Evolutionary conservation across 2,888 invertebrate species (phyloP).

Genomic region (Acronicta alni): DNA sequence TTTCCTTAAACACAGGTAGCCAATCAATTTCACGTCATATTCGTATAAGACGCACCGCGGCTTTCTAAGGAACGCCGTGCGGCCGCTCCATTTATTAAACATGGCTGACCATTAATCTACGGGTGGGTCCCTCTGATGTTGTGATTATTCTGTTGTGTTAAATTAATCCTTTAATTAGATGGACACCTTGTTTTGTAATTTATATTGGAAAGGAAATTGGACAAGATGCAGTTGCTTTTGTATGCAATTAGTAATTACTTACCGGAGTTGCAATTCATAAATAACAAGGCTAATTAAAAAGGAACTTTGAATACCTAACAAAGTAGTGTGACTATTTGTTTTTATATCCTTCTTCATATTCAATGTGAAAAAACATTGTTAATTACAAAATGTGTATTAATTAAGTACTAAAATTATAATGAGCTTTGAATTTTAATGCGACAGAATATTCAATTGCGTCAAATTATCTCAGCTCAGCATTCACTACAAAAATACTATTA

Average conservation of each 20-base stretch:
- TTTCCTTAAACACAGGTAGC: slow-evolving; percentile 4
- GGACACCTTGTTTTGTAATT: slow-evolving; percentile 46
- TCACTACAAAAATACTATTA: not conserved
- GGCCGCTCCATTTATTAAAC: slow-evolving; percentile 65
- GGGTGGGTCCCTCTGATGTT: slow-evolving; percentile 65
- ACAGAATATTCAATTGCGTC: too few relatives aligned
- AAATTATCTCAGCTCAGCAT: too few relatives aligned
- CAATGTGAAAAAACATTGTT: not conserved
- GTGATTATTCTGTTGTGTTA: slow-evolving; percentile 58
- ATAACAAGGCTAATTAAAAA: not conserved
- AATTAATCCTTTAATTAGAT: slow-evolving; percentile 59
- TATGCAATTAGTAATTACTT: not conserved
- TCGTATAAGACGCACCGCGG: slow-evolving; percentile 29
- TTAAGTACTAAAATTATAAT: not conserved
- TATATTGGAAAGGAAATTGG: slow-evolving; percentile 25
- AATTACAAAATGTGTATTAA: too few relatives aligned
- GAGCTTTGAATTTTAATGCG: not conserved
- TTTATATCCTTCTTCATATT: not conserved
- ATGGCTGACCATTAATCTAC: slow-evolving; percentile 65
- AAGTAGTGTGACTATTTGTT: not conserved
- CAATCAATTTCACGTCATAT: slow-evolving; percentile 36
- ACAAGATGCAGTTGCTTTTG: slow-evolving; percentile 19
- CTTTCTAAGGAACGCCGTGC: slow-evolving; percentile 48
- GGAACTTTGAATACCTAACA: not conserved
- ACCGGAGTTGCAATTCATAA: not conserved